Evolutionary conservation across 2,797 vertebrate genomes (phyloP), one percentile per base, ranked within the genome.

Genomic region (Tachyglossus aculeatus): DNA sequence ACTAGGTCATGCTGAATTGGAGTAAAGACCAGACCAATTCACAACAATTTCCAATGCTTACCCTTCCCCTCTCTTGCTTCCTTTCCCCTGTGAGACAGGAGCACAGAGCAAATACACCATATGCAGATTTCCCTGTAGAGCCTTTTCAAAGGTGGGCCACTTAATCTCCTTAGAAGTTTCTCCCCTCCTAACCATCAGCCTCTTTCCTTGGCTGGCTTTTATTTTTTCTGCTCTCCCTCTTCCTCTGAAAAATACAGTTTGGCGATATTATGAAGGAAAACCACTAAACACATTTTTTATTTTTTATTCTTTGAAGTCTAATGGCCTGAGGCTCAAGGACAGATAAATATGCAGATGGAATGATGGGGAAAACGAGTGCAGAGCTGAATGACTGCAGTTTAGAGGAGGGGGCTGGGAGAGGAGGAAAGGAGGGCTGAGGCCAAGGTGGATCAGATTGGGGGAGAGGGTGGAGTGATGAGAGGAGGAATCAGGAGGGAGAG

Each of bases 161-260:
- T 39, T 9, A 22, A 25, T 48, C 37, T 1, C 0, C 19, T 37
- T 6, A 1, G 21, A 47, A 22, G 25, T 19, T n/a, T 27, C 19
- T 9, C 9, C 11, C 13, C 7, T 25, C 9, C 48, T 37, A 4
- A 1, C 61, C 45, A 10, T 5, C 24, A 25, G 1, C 29, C 33
- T 36, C 51, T 51, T 45, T 44, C 67, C 19, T 52, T 44, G 31
- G 5, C 33, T n/a, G 29, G 1, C 29, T 50, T 58, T 47, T 29
- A 36, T 10, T 25, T 31, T 40, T 47, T 6, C 69, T 44, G 56
- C 51, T 39, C 19, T 9, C 48, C 53, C 11, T 37, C 4, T 25
- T 60, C 56, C 68, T 71, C 44, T 77, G 50, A 71, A 66, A 80
- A 85, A 82, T 70, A 76, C 29, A 78, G 60, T 74, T 78, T 59